Base-by-base conservation (phyloP, 92 coral and sea anemone species). In the Galaxea fascicularis region DNA sequence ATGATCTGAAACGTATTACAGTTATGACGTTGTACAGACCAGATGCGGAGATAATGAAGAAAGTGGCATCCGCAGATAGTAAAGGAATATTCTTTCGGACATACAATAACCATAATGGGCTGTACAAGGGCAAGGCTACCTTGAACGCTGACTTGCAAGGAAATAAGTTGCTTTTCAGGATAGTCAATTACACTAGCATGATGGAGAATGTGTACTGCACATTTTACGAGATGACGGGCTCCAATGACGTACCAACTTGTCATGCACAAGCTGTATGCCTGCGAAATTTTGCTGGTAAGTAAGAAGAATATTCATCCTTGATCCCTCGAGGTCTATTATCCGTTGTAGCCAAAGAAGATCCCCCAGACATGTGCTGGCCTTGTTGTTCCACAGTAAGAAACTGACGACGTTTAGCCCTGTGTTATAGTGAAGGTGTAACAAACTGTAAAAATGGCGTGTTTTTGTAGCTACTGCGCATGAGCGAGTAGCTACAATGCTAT, bases 161-260 rank as follows among this genome's bases (percentile, higher is more conserved):
- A 3, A 15, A 24, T 20, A 46, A 20, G 21, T 51, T 79, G 62
- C 65, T 26, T 47, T 45, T 79, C 4, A 79, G 27, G 21, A 5
- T 79, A 10, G 21, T 44, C n/a, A 67, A 79, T 52, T 79, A 65
- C 65, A 79, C 64, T 51, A 47, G 30, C 75, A 8, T 20, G 16
- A 45, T 79, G 84, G 65, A 65, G 31, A 79, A 79, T 27, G n/a
- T 79, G 4, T 79, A 66, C 51, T 79, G 84, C 20, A 0, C 29
- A 13, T 0, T 13, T 4, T 79, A 65, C 52, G 65, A 79, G 76
- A 79, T 66, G 83, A 0, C 22, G 29, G 84, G 74, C 22, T 4
- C 8, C 20, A 21, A 52, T 65, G 17, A 29, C 47, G 8, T 79
- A 3, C 18, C 0, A 6, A 45, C 65, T 6, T 79, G 84, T 66